A percentile compares a stretch with the other conserved stretches of the same genome.
Evolutionary conservation across 2,113 vertebrate genomes (phyloP).

Genomic region (Orthonyx spaldingii): DNA sequence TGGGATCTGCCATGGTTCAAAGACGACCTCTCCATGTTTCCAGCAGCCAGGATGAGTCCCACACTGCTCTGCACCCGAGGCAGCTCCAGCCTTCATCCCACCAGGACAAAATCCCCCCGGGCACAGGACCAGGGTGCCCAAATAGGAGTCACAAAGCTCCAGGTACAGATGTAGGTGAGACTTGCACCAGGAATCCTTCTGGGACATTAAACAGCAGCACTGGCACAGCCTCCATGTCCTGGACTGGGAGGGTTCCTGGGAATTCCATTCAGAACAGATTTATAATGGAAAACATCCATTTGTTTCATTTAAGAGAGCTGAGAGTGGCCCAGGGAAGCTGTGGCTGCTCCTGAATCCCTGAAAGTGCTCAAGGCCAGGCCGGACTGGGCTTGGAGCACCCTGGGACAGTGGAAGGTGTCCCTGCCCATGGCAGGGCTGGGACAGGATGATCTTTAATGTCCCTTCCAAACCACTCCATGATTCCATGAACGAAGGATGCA

Average conservation of each 20-base stretch:
- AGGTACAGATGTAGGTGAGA: too few relatives aligned
- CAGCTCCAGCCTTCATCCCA: neutral
- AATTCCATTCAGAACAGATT: neutral
- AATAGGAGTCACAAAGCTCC: neutral
- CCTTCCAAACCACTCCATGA: neutral
- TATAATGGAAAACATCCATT: neutral
- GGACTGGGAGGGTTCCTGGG: neutral
- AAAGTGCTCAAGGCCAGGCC: neutral
- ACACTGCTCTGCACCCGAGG: neutral
- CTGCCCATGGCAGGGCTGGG: neutral
- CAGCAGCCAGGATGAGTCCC: neutral
- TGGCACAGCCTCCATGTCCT: too few relatives aligned
- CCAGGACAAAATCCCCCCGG: neutral
- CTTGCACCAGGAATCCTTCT: neutral
- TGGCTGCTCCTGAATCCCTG: neutral
- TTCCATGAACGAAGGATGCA: neutral
- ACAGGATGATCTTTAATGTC: neutral
- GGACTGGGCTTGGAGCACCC: neutral
- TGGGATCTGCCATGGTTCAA: neutral
- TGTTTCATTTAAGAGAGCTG: neutral
- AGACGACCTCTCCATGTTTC: neutral
- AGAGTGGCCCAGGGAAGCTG: neutral
- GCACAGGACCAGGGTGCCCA: accelerated
- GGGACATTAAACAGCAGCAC: neutral
- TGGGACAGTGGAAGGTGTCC: neutral